These are phyloP conservation scores for Xestia xanthographa DNA, from an alignment of 2,888 invertebrate species.

Conservation along the genomic window DNA sequence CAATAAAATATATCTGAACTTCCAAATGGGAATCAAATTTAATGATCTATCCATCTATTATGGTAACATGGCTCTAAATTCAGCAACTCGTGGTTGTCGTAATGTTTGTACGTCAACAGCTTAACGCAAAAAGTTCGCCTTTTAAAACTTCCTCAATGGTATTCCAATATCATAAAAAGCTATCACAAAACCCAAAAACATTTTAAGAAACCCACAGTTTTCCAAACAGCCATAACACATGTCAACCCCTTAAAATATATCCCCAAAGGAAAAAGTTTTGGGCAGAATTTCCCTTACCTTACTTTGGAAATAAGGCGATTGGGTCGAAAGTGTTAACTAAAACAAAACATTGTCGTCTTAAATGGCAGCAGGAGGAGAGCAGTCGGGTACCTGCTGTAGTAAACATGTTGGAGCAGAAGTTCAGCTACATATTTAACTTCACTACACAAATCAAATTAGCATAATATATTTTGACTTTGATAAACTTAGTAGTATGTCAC, in stretches of 20 bases:
- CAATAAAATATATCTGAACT: background rate
- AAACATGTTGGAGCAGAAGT: slow-evolving; percentile 25
- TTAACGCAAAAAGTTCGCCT: background rate
- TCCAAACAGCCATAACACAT: slow-evolving; percentile 42
- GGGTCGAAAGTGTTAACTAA: slow-evolving; percentile 62
- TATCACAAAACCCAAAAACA: slow-evolving; percentile 12
- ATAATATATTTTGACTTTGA: slow-evolving; percentile 1
- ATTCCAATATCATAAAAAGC: slow-evolving; percentile 18
- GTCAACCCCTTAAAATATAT: slow-evolving; percentile 30
- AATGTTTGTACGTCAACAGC: background rate
- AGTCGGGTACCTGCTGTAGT: slow-evolving; percentile 9
- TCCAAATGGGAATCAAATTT: background rate
- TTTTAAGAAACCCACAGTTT: background rate
- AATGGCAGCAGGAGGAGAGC: slow-evolving; percentile 31
- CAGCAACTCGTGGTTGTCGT: background rate
- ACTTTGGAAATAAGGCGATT: slow-evolving; percentile 47
- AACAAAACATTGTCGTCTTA: slow-evolving; percentile 64
- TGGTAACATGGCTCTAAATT: background rate
- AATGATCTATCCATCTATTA: background rate
- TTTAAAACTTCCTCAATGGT: slow-evolving; percentile 1
- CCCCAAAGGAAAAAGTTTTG: slow-evolving; percentile 41
- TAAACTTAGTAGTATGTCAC: background rate
- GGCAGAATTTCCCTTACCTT: slow-evolving; percentile 32
- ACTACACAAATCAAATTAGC: background rate
- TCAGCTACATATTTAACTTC: background rate